Percentiles rank a stretch among this genome's conserved stretches.
Conservation (phyloP, 1,140 invertebrate species). For the Lepidurus packardi region DNA sequence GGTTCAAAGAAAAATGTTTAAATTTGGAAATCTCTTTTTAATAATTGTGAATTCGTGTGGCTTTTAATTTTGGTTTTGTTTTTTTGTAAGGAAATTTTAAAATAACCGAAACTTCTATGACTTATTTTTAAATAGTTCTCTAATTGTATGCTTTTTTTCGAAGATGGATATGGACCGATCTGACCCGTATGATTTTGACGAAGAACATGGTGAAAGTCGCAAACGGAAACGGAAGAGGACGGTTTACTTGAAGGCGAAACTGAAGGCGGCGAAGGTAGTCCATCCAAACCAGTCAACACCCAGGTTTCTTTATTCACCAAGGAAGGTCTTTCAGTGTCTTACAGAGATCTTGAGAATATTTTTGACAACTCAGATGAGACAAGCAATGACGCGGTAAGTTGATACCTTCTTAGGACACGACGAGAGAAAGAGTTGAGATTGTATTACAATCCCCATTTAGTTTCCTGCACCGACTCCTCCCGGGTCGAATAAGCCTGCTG, state of each 20-base stretch:
- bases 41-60: too few species aligned
- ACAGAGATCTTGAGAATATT: slow-evolving; percentile 84
- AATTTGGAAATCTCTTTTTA: too few species aligned
- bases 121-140: slow-evolving; percentile 25
- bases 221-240: slow-evolving; percentile 31
- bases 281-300: slow-evolving; percentile 38
- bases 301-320: slow-evolving; percentile 69
- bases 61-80: too few species aligned
- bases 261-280: slow-evolving; percentile 34
- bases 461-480: slow-evolving; percentile 40
- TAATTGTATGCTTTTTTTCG: slow-evolving; percentile 34
- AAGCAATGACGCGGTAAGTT: slow-evolving; percentile 66
- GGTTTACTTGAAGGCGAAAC: neutral
- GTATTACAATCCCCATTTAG: neutral
- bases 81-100: too few species aligned
- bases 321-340: slow-evolving; percentile 76
- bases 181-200: slow-evolving; percentile 67
- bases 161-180: slow-evolving; percentile 46
- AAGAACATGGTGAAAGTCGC: slow-evolving; percentile 48
- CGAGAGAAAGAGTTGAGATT: neutral
- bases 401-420: neutral
- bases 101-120: neutral
- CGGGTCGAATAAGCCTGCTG: slow-evolving; percentile 41
- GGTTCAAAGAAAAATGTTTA: too few species aligned
- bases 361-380: slow-evolving; percentile 88